A percentile compares a stretch with the other conserved stretches of the same genome.
Conservation (phyloP, 2,797 vertebrate species). For the Syndactyla subalaris region DNA sequence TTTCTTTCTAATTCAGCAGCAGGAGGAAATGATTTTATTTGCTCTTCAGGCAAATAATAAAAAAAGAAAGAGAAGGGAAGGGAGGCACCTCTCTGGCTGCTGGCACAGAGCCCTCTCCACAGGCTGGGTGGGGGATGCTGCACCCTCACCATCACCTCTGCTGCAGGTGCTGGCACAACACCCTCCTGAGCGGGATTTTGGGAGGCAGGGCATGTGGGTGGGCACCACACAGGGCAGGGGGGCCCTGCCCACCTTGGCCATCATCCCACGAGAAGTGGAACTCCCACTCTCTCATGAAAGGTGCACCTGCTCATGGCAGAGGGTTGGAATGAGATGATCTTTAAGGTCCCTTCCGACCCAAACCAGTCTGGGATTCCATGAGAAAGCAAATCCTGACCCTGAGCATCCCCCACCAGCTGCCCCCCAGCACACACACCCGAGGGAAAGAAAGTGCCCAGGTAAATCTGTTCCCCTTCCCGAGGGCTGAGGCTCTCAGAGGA, state of each 20-base stretch:
- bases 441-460: fast-evolving
- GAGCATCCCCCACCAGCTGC: fast-evolving
- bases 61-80: background rate
- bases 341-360: background rate
- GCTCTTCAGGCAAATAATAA: background rate
- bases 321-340: background rate
- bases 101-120: background rate
- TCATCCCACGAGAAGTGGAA: background rate
- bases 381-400: background rate
- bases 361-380: background rate
- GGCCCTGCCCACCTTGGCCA: background rate
- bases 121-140: background rate
- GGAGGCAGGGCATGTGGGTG: background rate
- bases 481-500: background rate
- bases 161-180: background rate
- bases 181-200: background rate
- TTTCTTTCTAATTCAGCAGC: slow-evolving; percentile 29
- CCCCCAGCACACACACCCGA: fast-evolving
- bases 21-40: slow-evolving; percentile 24
- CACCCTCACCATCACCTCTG: background rate
- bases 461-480: background rate
- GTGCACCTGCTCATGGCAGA: background rate
- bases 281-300: background rate
- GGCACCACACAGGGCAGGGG: fast-evolving
- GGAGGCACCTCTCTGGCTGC: background rate